These are phyloP conservation scores for Neopipo cinnamomea DNA, from an alignment of 2,113 vertebrate species.

Conservation along the genomic window DNA sequence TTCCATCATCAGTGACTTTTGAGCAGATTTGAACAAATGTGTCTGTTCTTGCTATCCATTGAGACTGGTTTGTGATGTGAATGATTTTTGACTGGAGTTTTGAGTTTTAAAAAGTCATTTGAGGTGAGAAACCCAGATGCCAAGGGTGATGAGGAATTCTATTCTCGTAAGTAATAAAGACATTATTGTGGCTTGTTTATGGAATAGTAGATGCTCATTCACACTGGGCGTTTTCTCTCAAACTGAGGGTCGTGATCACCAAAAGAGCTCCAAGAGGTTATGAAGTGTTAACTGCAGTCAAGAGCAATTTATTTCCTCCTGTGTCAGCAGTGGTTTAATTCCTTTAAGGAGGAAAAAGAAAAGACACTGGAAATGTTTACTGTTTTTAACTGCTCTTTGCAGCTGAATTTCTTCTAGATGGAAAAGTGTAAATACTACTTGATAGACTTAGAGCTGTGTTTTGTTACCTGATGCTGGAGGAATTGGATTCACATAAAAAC, in stretches of 20 bases:
- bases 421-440: not conserved
- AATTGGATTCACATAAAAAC: not conserved
- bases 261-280: not conserved
- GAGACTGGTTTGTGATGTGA: not conserved
- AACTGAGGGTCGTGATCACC: not conserved
- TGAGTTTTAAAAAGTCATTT: not conserved
- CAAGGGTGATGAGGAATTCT: not conserved
- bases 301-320: not conserved
- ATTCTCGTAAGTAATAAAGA: not conserved
- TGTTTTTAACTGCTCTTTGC: not conserved
- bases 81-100: not conserved
- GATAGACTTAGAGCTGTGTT: fast-evolving
- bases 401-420: not conserved
- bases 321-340: not conserved
- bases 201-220: not conserved
- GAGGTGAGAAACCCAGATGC: not conserved
- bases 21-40: not conserved
- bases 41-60: not conserved
- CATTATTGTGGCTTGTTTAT: not conserved
- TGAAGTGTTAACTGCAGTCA: not conserved
- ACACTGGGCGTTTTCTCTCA: not conserved
- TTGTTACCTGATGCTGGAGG: not conserved
- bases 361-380: not conserved
- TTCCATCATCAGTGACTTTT: not conserved
- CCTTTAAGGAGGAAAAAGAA: not conserved